Conservation (phyloP, 2,888 invertebrate genomes). For the Drosophila neotestacea region DNA sequence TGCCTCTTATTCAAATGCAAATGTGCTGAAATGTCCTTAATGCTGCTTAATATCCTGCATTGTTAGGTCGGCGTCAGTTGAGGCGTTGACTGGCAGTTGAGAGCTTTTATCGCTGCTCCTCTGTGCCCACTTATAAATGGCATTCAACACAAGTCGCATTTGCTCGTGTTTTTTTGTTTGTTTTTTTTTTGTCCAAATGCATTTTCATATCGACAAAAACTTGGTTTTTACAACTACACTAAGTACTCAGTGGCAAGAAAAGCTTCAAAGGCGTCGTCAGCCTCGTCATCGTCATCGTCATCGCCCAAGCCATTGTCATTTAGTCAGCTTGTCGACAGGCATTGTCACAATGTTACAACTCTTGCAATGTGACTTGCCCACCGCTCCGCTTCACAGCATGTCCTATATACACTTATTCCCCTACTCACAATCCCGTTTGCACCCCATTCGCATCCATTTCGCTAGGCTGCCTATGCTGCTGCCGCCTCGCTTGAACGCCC, state of each 20-base stretch:
- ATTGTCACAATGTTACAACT: slow-evolving; percentile 77
- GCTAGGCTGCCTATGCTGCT: slow-evolving; percentile 31
- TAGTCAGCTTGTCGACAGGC: slow-evolving; percentile 76
- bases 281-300: slow-evolving; percentile 20
- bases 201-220: slow-evolving; percentile 77
- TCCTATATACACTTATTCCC: slow-evolving; percentile 10
- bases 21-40: slow-evolving; percentile 76
- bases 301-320: slow-evolving; percentile 68
- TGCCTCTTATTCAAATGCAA: slow-evolving; percentile 59
- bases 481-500: slow-evolving; percentile 72
- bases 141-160: slow-evolving; percentile 40
- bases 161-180: slow-evolving; percentile 12
- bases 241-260: slow-evolving; percentile 37
- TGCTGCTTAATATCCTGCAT: slow-evolving; percentile 77
- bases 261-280: slow-evolving; percentile 48
- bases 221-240: slow-evolving; percentile 59
- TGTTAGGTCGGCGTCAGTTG: slow-evolving; percentile 55
- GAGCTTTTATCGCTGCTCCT: slow-evolving; percentile 45
- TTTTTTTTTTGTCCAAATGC: slow-evolving; percentile 59
- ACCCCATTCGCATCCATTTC: slow-evolving; percentile 22
- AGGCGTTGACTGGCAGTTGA: slow-evolving; percentile 48
- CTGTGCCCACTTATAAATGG: slow-evolving; percentile 42
- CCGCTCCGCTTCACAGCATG: slow-evolving; percentile 22
- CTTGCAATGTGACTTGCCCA: slow-evolving; percentile 64
- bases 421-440: slow-evolving; percentile 11